Base-by-base conservation (phyloP, 2,797 vertebrate genomes). In the Coccyzus lansbergi region DNA sequence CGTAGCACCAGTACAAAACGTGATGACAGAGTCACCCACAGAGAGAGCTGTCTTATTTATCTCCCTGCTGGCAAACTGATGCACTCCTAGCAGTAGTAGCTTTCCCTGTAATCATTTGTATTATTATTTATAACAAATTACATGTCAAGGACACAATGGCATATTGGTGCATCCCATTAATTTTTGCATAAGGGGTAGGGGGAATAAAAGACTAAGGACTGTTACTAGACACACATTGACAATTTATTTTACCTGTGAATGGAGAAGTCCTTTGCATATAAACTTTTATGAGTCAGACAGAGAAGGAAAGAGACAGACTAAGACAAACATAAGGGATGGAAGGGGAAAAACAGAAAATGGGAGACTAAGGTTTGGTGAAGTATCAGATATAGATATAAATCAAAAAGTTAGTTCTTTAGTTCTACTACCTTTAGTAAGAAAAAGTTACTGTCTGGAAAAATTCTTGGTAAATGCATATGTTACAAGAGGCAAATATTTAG, bases 121-220 rank as follows among this genome's bases (percentile, higher is more conserved):
- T 94, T 96, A 95, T 96, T 97, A 97, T 96, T 96, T 96, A 75
- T 92, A 94, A 95, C 91, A 97, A 96, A 97, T 97, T 94, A 69
- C 49, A 25, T 77, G 86, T 94, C 94, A 96, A 96, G 84, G 93
- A 74, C 82, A 91, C 80, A 91, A 93, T 92, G 86, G 74, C 81
- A 95, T 60, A 87, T 48, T 82, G 78, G 92, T 88, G 74, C 80
- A 86, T 88, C 48, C 89, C 70, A 95, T 97, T 96, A 93, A 92
- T 92, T 94, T 96, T 96, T 88, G 74, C 84, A 83, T 67, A 44
- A 88, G 38, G 84, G 68, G 88, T 83, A 55, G 60, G 81, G 77
- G 81, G 40, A 52, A 90, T 90, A 90, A 93, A 96, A 94, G 36
- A 24, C 52, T 88, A 62, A 84, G 85, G 90, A 94, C 79, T 83